Percentiles rank a stretch among this genome's conserved stretches.
Conservation (phyloP, 2,113 vertebrate species). For the Lethenteron reissneri region DNA sequence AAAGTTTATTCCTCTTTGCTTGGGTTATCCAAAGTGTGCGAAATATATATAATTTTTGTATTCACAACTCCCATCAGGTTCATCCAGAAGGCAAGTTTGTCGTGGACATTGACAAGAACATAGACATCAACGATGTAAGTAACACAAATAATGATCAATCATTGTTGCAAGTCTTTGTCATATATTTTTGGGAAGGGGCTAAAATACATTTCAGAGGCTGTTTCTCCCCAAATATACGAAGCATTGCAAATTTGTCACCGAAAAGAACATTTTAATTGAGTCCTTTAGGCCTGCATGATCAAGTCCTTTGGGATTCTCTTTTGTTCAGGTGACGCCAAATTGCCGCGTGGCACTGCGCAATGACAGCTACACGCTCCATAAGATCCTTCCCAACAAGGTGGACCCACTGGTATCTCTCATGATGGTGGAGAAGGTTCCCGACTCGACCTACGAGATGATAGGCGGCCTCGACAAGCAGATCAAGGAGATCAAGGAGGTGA, state of each 20-base stretch:
- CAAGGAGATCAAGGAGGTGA: conserved; percentile 97
- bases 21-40: no score
- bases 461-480: conserved; percentile 96
- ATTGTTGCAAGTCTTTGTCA: not conserved
- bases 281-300: not conserved
- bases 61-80: conserved; percentile 28
- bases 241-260: no score
- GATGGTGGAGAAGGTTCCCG: conserved; percentile 98
- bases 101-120: conserved; percentile 96
- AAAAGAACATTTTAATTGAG: no score
- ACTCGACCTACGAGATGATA: conserved; percentile 97
- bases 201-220: no score
- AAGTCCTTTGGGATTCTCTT: not conserved
- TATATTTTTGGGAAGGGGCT: not conserved
- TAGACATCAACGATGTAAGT: conserved; percentile 93
- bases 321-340: conserved; percentile 64
- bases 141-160: not conserved
- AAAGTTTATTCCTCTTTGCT: not conserved
- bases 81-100: conserved; percentile 96
- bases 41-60: no score
- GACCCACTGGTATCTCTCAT: conserved; percentile 91
- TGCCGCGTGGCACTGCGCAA: conserved; percentile 85
- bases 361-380: conserved; percentile 92
- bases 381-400: conserved; percentile 95
- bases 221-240: no score